A percentile compares a stretch with the other conserved stretches of the same genome.
Conservation (phyloP, 2,888 invertebrate genomes). For the Morinoia aosen region DNA sequence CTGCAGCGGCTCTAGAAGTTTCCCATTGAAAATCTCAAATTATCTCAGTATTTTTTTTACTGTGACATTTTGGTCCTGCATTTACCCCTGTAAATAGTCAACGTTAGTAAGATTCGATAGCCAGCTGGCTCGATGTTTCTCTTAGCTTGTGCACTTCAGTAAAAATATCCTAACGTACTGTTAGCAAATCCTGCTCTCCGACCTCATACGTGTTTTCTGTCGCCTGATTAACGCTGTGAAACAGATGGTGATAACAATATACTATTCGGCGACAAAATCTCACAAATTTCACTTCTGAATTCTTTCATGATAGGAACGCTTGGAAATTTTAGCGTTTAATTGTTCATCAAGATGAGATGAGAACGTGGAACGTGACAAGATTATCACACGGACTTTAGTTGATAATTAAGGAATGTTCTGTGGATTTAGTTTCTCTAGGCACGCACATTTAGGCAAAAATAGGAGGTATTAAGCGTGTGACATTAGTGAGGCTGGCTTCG, state of each 20-base stretch:
- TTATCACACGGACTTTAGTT: not conserved
- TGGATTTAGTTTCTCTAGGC: not conserved
- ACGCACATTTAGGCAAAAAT: not conserved
- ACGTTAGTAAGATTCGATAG: not conserved
- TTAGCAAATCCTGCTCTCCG: not conserved
- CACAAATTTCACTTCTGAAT: not conserved
- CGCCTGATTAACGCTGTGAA: no score
- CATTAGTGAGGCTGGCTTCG: no score
- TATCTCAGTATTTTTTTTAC: not conserved
- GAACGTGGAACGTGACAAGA: not conserved
- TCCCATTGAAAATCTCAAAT: not conserved
- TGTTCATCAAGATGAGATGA: not conserved
- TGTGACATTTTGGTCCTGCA: not conserved
- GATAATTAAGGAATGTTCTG: not conserved
- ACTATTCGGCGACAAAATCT: not conserved
- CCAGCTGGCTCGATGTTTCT: not conserved
- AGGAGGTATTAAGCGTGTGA: not conserved
- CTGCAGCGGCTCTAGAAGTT: not conserved
- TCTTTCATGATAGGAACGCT: not conserved
- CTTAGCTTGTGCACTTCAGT: not conserved
- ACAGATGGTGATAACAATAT: not conserved
- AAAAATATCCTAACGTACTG: not conserved
- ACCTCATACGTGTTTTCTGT: not conserved
- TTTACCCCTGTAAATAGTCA: not conserved
- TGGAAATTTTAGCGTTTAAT: not conserved